A percentile compares a stretch with the other conserved stretches of the same genome.
phyloP scores from a whole-genome alignment of 2,888 invertebrate species.

The Anticlea derivata region DNA sequence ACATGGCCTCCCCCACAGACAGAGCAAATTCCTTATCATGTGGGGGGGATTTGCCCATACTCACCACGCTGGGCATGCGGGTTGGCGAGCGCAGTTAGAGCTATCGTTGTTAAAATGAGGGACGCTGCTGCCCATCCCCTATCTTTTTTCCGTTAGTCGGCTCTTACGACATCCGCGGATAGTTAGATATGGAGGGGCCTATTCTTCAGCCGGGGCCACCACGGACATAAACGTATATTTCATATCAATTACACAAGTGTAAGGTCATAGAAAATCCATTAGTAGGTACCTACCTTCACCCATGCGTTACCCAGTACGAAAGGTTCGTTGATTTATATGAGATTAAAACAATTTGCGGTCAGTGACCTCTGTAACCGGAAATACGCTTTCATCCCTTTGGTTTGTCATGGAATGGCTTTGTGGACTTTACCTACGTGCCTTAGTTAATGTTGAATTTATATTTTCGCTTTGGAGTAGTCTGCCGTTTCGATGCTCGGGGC shows the following conservation, averaged over 20 bases:
- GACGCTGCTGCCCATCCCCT: too few species aligned
- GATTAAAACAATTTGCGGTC: conserved; percentile 44
- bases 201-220: too few species aligned
- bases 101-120: too few species aligned
- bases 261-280: conserved; percentile 28
- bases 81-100: too few species aligned
- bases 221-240: conserved; percentile 2
- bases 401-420: conserved; percentile 34
- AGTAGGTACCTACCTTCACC: conserved; percentile 24
- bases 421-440: conserved; percentile 23
- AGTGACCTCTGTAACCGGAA: conserved; percentile 38
- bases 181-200: too few species aligned
- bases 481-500: not conserved
- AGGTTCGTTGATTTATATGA: conserved; percentile 37
- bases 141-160: too few species aligned
- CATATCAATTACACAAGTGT: conserved; percentile 8
- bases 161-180: too few species aligned
- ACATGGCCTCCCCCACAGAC: too few species aligned
- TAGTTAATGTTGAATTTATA: conserved; percentile 11
- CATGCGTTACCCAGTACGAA: conserved; percentile 31
- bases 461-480: conserved; percentile 1
- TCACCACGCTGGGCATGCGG: too few species aligned
- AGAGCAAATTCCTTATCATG: too few species aligned
- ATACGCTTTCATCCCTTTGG: conserved; percentile 39
- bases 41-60: too few species aligned